A percentile compares a stretch with the other conserved stretches of the same genome.
phyloP scores from a whole-genome alignment of 1,140 invertebrate species.

The Lethocerus indicus region DNA sequence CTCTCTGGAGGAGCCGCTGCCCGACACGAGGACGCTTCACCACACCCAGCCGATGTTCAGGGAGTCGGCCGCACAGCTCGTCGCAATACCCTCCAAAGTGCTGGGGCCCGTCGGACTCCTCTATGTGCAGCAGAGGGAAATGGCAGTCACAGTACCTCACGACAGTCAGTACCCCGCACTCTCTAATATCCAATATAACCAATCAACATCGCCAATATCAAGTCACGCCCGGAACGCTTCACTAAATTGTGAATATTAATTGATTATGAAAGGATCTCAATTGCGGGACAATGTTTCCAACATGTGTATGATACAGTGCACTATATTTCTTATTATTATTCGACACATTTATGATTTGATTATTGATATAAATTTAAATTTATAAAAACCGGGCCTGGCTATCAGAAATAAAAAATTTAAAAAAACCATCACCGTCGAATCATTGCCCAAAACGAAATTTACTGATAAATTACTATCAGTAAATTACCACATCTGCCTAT shows the following conservation, averaged over 20 bases:
- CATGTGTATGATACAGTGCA: too few species aligned
- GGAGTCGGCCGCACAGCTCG: slow-evolving; percentile 60
- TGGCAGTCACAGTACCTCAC: slow-evolving; percentile 73
- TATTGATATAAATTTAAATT: neutral
- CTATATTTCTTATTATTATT: slow-evolving; percentile 13
- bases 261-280: too few species aligned
- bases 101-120: slow-evolving; percentile 69
- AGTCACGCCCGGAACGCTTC: too few species aligned
- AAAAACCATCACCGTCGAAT: too few species aligned
- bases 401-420: too few species aligned
- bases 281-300: too few species aligned
- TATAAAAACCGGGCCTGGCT: neutral
- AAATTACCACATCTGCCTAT: too few species aligned
- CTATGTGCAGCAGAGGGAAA: slow-evolving; percentile 78
- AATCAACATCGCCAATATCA: too few species aligned
- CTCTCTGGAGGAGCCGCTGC: slow-evolving; percentile 65
- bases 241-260: too few species aligned
- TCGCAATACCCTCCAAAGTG: slow-evolving; percentile 55
- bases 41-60: slow-evolving; percentile 66
- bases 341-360: neutral
- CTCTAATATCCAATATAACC: too few species aligned
- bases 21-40: slow-evolving; percentile 59
- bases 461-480: too few species aligned
- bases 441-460: too few species aligned
- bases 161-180: slow-evolving; percentile 53